Conservation (phyloP, 2,113 vertebrate species). For the Barnardius zonarius region DNA sequence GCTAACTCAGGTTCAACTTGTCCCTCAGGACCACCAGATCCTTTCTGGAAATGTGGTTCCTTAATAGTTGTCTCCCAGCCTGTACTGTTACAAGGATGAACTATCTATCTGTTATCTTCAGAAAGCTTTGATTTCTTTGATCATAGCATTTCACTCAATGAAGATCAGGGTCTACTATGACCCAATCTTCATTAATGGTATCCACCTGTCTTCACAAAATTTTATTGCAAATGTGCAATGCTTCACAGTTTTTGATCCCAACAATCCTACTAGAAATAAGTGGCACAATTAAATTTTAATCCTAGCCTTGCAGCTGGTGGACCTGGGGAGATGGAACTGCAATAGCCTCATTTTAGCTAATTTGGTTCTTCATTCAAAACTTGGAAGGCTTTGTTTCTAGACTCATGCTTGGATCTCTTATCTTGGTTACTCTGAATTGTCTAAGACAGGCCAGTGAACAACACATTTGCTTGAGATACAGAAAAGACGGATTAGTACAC, state of each 20-base stretch:
- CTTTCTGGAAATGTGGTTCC: not conserved
- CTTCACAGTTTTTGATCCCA: not conserved
- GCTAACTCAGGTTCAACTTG: not conserved
- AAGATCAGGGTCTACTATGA: not conserved
- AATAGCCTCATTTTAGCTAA: not conserved
- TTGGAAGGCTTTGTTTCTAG: not conserved
- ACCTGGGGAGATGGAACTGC: not conserved
- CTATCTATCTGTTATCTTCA: not conserved
- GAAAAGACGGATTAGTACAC: not conserved
- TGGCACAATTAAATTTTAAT: not conserved
- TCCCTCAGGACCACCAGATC: not conserved
- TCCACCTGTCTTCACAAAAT: not conserved
- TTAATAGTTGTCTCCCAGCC: not conserved
- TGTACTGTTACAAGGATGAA: not conserved
- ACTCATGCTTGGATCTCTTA: not conserved
- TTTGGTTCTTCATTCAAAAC: not conserved
- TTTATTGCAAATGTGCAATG: not conserved
- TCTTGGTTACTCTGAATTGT: not conserved
- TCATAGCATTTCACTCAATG: rapidly evolving
- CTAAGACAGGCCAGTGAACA: not conserved
- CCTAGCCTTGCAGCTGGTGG: not conserved
- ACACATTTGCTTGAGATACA: not conserved
- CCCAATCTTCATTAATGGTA: not conserved
- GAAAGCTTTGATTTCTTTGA: not conserved
- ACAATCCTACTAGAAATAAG: not conserved